A percentile compares a stretch with the other conserved stretches of the same genome.
phyloP scores from a whole-genome alignment of 2,888 invertebrate genomes.

The Luperina nickerlii region DNA sequence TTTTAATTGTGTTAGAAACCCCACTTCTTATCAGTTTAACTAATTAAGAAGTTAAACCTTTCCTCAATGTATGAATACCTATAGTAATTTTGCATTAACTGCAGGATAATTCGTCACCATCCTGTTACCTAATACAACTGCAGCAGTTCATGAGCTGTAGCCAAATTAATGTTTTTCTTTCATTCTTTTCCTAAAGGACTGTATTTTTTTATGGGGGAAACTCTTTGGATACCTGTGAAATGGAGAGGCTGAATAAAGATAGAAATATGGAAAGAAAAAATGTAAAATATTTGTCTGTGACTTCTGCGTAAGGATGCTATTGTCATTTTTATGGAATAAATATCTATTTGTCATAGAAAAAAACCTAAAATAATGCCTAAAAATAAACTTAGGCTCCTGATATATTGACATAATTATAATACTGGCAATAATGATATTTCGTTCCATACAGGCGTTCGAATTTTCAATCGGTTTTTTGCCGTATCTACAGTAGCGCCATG shows the following conservation, averaged over 20 bases:
- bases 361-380: neutral
- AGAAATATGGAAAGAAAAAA: neutral
- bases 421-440: neutral
- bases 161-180: neutral
- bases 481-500: slow-evolving; percentile 22
- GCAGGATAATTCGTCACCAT: neutral
- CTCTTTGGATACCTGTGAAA: neutral
- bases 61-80: neutral
- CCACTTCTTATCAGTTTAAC: neutral
- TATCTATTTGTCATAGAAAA: neutral
- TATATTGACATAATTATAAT: too few species aligned
- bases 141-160: neutral
- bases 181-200: neutral
- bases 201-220: neutral
- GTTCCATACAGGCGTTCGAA: slow-evolving; percentile 7
- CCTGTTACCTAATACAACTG: neutral
- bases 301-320: neutral
- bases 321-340: neutral
- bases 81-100: neutral
- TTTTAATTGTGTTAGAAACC: slow-evolving; percentile 7
- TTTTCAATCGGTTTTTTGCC: neutral
- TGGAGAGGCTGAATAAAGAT: neutral
- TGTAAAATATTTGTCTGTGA: neutral
- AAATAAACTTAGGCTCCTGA: too few species aligned
- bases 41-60: neutral